A percentile compares a stretch with the other conserved stretches of the same genome.
These are phyloP conservation scores for Mesocricetus auratus DNA, from an alignment of 2,113 vertebrate species.

Conservation along the genomic window DNA sequence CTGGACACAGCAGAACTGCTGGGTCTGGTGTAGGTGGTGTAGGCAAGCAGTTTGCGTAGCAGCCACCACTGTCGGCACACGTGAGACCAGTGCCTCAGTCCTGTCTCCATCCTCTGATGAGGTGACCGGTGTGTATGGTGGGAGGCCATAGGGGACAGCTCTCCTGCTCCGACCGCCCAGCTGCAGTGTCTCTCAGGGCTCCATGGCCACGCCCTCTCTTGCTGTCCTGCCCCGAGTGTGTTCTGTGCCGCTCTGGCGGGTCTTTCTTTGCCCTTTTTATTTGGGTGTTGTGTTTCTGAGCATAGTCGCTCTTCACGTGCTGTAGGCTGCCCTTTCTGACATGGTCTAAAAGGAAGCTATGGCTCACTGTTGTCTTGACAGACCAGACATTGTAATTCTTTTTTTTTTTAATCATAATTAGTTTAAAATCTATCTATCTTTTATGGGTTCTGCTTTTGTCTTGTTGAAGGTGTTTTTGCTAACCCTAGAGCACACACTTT, in stretches of 20 bases:
- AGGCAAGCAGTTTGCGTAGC: background rate
- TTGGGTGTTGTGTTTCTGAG: background rate
- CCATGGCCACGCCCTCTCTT: background rate
- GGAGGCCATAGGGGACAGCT: background rate
- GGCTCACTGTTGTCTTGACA: background rate
- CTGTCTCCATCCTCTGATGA: background rate
- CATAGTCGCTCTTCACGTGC: fast-evolving
- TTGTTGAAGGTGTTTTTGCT: background rate
- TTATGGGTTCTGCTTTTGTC: background rate
- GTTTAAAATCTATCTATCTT: background rate
- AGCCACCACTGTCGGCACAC: background rate
- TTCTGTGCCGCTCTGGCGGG: background rate
- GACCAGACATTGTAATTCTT: background rate
- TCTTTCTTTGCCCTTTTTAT: background rate
- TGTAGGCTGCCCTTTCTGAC: fast-evolving
- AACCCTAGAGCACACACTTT: background rate
- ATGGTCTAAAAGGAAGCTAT: fast-evolving
- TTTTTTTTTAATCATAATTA: background rate
- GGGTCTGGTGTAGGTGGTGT: background rate
- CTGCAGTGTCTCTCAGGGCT: too few relatives aligned
- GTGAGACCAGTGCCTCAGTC: background rate
- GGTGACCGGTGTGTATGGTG: background rate
- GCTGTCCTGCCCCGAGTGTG: background rate
- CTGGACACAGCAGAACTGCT: background rate
- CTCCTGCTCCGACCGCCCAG: background rate